Percentiles rank a stretch among this genome's conserved stretches.
Evolutionary conservation across 2,888 invertebrate genomes (phyloP).

Genomic region (Stenotaenia linearis): DNA sequence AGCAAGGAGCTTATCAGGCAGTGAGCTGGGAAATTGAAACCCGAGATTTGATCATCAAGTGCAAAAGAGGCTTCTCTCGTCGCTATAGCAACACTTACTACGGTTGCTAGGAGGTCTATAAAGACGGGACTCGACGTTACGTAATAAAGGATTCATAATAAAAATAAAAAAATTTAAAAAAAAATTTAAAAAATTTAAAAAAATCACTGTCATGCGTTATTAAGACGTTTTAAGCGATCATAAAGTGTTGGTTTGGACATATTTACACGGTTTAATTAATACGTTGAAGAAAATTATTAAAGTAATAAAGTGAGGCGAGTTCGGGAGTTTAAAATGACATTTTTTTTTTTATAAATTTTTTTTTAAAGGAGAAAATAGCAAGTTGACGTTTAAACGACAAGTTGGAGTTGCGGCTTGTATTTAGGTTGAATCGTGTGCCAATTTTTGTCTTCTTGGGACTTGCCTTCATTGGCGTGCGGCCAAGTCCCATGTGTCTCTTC

Average conservation of each 20-base stretch:
- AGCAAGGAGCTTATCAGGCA: not conserved
- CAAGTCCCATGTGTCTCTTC: not conserved
- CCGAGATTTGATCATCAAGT: not conserved
- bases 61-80: not conserved
- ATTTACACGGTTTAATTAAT: not conserved
- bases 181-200: too few relatives aligned
- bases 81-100: not conserved
- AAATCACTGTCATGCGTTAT: not conserved
- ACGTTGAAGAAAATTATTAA: not conserved
- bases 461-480: not conserved
- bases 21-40: not conserved
- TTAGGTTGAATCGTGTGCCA: not conserved
- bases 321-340: not conserved
- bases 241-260: not conserved
- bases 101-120: not conserved
- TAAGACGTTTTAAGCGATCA: not conserved
- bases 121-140: too few relatives aligned
- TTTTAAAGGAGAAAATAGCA: not conserved
- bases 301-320: not conserved
- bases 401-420: not conserved
- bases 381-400: not conserved
- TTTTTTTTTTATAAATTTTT: not conserved
- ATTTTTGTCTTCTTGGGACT: not conserved
- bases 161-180: too few relatives aligned
- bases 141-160: too few relatives aligned